Conservation (phyloP, 2,888 invertebrate species). For the Coenonympha glycerion region DNA sequence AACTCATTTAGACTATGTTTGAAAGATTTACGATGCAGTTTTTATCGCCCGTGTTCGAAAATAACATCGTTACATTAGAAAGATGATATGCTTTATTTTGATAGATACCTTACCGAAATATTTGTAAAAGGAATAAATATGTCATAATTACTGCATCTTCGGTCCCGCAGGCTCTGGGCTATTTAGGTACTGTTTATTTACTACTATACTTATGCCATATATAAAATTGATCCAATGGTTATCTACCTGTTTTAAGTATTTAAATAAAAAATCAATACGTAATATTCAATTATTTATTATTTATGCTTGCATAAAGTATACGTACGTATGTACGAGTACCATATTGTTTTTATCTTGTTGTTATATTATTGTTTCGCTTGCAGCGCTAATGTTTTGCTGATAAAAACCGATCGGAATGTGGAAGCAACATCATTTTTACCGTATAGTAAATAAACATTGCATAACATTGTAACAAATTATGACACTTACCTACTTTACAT, state of each 20-base stretch:
- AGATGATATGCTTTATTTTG: slow-evolving; percentile 10
- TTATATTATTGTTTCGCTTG: slow-evolving; percentile 43
- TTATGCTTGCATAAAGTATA: slow-evolving; percentile 30
- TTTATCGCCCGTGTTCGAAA: slow-evolving; percentile 36
- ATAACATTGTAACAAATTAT: slow-evolving; percentile 36
- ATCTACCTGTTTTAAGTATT: too few species aligned
- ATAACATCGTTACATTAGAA: slow-evolving; percentile 21
- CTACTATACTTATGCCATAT: too few species aligned
- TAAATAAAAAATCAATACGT: too few species aligned
- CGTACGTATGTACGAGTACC: too few species aligned
- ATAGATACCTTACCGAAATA: background rate
- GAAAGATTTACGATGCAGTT: slow-evolving; percentile 46
- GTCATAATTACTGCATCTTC: too few species aligned
- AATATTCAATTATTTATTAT: slow-evolving; percentile 31
- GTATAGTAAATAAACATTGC: slow-evolving; percentile 53
- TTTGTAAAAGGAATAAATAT: background rate
- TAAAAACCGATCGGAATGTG: slow-evolving; percentile 62
- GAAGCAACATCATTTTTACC: slow-evolving; percentile 47
- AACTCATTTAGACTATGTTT: slow-evolving; percentile 32
- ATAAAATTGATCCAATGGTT: too few species aligned
- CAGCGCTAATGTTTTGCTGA: slow-evolving; percentile 58
- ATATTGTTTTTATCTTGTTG: slow-evolving; percentile 36
- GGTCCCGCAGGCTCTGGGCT: too few species aligned
- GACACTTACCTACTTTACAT: too few species aligned
- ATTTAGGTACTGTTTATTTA: too few species aligned